phyloP scores from a whole-genome alignment of 1,140 invertebrate genomes.

The Papilio polyxenes region DNA sequence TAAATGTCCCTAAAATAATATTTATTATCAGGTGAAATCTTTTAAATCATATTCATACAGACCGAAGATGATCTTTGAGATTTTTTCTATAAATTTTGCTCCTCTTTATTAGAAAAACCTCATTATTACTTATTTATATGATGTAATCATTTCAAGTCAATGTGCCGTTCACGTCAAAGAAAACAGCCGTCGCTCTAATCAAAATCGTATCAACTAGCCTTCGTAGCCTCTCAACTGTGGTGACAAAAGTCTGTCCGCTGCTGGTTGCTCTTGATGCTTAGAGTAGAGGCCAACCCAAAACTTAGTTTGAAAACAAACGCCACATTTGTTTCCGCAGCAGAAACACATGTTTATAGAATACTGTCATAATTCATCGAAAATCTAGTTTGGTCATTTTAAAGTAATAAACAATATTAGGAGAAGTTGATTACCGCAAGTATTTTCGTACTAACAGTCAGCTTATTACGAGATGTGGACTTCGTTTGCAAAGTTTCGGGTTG shows the following conservation, averaged over 20 bases:
- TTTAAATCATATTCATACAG: not conserved
- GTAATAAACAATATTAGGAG: too few relatives aligned
- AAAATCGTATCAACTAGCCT: too few relatives aligned
- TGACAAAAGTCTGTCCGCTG: too few relatives aligned
- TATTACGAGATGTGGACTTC: too few relatives aligned
- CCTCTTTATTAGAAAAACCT: not conserved
- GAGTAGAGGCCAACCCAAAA: not conserved
- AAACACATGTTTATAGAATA: too few relatives aligned
- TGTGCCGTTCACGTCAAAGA: not conserved
- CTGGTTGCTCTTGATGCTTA: not conserved
- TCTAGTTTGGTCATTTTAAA: too few relatives aligned
- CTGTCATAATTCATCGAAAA: too few relatives aligned
- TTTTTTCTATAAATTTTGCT: not conserved
- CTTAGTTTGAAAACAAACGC: not conserved
- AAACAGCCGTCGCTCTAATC: not conserved
- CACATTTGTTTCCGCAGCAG: not conserved
- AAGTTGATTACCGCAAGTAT: too few relatives aligned
- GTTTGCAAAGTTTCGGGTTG: not conserved
- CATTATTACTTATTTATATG: not conserved
- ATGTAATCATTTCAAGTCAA: not conserved
- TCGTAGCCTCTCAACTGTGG: not conserved
- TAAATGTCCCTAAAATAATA: conserved; percentile 5
- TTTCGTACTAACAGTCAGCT: too few relatives aligned
- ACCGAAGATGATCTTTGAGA: not conserved
- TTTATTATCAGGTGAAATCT: conserved; percentile 5